Evolutionary conservation across 2,113 vertebrate species (phyloP), one percentile per base, ranked within the genome.

Genomic region (Nansenia antarctica): DNA sequence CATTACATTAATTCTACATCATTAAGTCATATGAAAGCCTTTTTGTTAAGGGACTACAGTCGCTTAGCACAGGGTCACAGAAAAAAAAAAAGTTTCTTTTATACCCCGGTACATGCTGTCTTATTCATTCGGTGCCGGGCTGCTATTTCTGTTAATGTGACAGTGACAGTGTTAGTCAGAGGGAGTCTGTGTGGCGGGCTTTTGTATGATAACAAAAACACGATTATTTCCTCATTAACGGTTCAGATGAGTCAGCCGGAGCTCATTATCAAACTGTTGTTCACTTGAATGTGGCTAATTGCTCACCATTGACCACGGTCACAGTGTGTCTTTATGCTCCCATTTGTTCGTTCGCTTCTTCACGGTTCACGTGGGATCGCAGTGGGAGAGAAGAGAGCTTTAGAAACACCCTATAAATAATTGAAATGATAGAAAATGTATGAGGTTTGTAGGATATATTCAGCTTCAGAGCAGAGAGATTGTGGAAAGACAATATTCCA

Each of bases 1-100:
- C 32, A 47, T 34, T 39, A 53, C 37, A 66, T 27, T 73, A 72
- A 81, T 77, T 76, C 31, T 63, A 76, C 37, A 58, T 3, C 15
- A 32, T 52, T 15, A 24, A 69, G 45, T 12, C 72, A 45, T 32
- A 70, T 20, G 4, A 61, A 66, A 62, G 20, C 59, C 37, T 63
- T 69, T 64, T 60, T 53, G 34, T 9, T 35, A 42, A 31, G 22
- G 4, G 39, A 1, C 9, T 27, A 9, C n/a, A n/a, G n/a, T n/a
- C n/a, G 26, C 9, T n/a, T 9, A 45, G 66, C 31, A 65, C 49
- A 27, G 32, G 5, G 29, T 24, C 61, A 24, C 18, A 58, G 29
- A 58, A 29, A 3, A 58, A 15, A 29, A 30, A n/a, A 30, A 3
- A 8, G 29, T 58, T 15, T 58, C 5, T 30, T 8, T 31, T 30